A percentile compares a stretch with the other conserved stretches of the same genome.
Evolutionary conservation across 2,113 vertebrate genomes (phyloP).

Genomic region (Aphyosemion australe): DNA sequence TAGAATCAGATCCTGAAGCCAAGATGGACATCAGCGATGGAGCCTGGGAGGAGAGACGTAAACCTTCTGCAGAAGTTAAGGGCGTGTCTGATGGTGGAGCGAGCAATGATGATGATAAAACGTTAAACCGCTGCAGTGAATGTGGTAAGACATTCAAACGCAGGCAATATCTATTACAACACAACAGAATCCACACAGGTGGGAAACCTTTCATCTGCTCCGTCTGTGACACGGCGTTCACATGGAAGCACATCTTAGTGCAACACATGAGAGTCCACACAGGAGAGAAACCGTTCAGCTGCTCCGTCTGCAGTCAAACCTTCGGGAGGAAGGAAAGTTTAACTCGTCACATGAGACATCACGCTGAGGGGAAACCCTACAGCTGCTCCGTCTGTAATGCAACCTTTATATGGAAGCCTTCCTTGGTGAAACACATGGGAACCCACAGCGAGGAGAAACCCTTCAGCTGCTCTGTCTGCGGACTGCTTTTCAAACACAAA

Average conservation of each 20-base stretch:
- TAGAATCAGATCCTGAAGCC: background rate
- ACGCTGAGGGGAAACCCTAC: background rate
- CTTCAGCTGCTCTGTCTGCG: conserved; percentile 1
- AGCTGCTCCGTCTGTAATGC: background rate
- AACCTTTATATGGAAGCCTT: background rate
- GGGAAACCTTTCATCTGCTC: conserved; percentile 12
- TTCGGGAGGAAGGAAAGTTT: background rate
- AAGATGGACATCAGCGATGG: background rate
- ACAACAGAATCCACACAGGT: conserved; percentile 5
- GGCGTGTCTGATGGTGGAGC: background rate
- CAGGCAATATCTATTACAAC: background rate
- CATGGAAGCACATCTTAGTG: background rate
- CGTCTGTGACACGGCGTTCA: conserved; percentile 1
- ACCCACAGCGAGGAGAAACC: background rate
- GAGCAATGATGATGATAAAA: background rate
- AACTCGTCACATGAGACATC: background rate
- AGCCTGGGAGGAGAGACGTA: background rate
- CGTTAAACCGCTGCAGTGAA: background rate
- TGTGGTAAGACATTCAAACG: conserved; percentile 12
- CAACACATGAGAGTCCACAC: conserved; percentile 5
- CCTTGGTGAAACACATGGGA: conserved; percentile 1
- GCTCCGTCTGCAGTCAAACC: background rate
- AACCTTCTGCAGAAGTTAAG: background rate
- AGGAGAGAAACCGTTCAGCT: conserved; percentile 10
- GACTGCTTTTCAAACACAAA: background rate